Evolutionary conservation across 2,888 invertebrate genomes (phyloP).

Genomic region (Tetragnatha montana): DNA sequence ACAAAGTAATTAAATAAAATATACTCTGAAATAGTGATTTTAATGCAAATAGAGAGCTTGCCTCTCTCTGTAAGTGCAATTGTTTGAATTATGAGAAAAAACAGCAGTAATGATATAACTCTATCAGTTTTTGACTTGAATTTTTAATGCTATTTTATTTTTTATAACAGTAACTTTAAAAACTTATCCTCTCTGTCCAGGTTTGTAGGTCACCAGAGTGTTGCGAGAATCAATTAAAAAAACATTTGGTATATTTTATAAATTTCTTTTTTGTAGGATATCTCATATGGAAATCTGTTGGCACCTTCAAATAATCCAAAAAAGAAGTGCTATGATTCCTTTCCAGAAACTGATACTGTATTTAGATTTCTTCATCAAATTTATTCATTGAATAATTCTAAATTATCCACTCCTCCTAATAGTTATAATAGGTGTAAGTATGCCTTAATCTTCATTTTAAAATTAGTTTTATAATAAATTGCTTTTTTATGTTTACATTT

Average conservation of each 20-base stretch:
- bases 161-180: neutral
- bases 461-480: neutral
- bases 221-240: no score
- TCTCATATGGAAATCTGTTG: slow-evolving; percentile 62
- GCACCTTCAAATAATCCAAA: slow-evolving; percentile 36
- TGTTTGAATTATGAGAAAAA: no score
- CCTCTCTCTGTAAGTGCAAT: no score
- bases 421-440: slow-evolving; percentile 44
- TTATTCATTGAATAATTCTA: slow-evolving; percentile 32
- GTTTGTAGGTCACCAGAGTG: no score
- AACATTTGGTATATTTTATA: neutral
- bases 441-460: no score
- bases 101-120: no score
- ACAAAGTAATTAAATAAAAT: no score
- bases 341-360: slow-evolving; percentile 36
- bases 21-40: no score
- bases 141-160: neutral
- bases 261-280: slow-evolving; percentile 44
- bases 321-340: slow-evolving; percentile 23
- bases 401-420: slow-evolving; percentile 54
- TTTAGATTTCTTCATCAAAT: slow-evolving; percentile 48
- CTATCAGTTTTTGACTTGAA: neutral
- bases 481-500: no score
- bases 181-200: neutral
- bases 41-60: no score